Percentiles rank a stretch among this genome's conserved stretches.
Conservation (phyloP, 2,888 invertebrate species). For the Nasonia oneida region DNA sequence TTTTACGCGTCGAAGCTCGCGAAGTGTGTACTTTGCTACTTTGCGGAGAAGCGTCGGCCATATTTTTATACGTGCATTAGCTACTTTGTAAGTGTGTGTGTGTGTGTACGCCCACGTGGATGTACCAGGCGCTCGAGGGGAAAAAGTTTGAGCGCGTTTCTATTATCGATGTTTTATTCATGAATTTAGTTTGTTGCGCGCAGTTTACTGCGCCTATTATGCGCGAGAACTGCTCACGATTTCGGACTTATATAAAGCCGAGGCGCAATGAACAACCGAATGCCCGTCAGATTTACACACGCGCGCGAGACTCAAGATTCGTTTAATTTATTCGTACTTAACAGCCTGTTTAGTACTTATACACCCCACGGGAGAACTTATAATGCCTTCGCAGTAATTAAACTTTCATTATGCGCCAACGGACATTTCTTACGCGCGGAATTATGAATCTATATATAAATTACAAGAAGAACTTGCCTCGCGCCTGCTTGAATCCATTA, state of each 20-base stretch:
- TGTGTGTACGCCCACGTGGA: neutral
- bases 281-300: neutral
- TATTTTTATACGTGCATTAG: slow-evolving; percentile 13
- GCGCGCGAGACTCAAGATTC: neutral
- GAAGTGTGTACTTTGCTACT: slow-evolving; percentile 19
- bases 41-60: neutral
- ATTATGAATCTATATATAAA: slow-evolving; percentile 30
- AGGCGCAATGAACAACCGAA: neutral
- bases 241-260: too few relatives aligned
- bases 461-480: slow-evolving; percentile 11
- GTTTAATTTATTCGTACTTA: slow-evolving; percentile 8
- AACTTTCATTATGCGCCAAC: neutral
- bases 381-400: slow-evolving; percentile 24
- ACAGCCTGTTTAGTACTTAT: neutral
- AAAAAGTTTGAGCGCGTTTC: too few relatives aligned
- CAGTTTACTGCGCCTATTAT: too few relatives aligned
- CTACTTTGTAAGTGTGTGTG: too few relatives aligned
- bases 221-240: too few relatives aligned
- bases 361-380: neutral
- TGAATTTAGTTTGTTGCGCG: neutral
- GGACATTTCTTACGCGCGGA: neutral
- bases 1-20: neutral
- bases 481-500: slow-evolving; percentile 7
- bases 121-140: neutral
- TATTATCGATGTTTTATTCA: neutral